A percentile compares a stretch with the other conserved stretches of the same genome.
phyloP scores from a whole-genome alignment of 1,140 invertebrate genomes.

The Maniola jurtina region DNA sequence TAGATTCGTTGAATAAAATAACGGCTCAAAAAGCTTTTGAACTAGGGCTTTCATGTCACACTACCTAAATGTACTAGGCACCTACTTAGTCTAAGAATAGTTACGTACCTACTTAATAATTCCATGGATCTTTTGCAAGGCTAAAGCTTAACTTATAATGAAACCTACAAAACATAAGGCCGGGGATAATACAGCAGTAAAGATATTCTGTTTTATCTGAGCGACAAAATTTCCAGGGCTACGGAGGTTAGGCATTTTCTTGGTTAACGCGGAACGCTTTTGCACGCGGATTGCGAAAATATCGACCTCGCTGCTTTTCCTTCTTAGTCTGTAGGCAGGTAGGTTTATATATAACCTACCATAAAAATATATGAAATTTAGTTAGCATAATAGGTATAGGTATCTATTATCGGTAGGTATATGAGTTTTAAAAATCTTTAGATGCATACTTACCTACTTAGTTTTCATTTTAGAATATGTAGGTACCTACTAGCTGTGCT shows the following conservation, averaged over 20 bases:
- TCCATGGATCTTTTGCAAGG: not conserved
- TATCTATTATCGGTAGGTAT: too few relatives aligned
- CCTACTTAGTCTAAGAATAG: not conserved
- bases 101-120: not conserved
- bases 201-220: constrained; percentile 32
- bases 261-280: constrained; percentile 17
- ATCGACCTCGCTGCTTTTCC: constrained; percentile 7
- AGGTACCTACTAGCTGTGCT: too few relatives aligned
- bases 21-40: too few relatives aligned
- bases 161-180: constrained; percentile 28
- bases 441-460: too few relatives aligned
- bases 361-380: too few relatives aligned
- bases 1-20: too few relatives aligned
- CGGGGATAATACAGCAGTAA: constrained; percentile 25
- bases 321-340: not conserved
- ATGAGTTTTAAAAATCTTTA: too few relatives aligned
- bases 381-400: too few relatives aligned
- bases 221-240: constrained; percentile 31
- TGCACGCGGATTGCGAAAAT: constrained; percentile 19
- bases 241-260: constrained; percentile 28
- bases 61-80: too few relatives aligned
- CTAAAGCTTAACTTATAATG: constrained; percentile 24
- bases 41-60: not conserved
- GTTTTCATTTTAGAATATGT: too few relatives aligned
- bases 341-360: too few relatives aligned